Base-by-base conservation (phyloP, 2,113 vertebrate genomes). In the Equus przewalskii region DNA sequence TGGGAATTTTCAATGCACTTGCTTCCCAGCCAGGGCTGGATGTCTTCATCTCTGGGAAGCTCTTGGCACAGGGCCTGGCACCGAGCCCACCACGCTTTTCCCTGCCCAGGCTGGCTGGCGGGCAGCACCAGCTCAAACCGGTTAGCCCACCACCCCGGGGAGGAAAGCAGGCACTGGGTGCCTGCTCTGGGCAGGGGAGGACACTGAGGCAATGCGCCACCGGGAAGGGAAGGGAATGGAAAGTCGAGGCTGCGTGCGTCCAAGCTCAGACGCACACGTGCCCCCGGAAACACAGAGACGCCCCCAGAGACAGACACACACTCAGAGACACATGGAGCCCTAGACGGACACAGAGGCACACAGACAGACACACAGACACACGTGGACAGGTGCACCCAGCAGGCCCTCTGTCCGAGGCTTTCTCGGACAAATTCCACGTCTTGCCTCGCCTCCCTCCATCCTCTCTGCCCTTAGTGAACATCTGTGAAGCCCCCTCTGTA, bases 131-230 rank as follows among this genome's bases (percentile, higher is more conserved):
- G 2, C 21, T 65, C 49, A 46, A 67, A 75, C 33, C 1, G 3
- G 30, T 44, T 51, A 26, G 19, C 73, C 21, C 0, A 19, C 36
- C 6, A 3, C 69, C n/a, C 28, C 10, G 16, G 12, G 11, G 62
- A 76, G 67, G 70, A 67, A 22, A n/a, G 79, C 7, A 0, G 7
- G 30, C 10, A 33, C 84, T 46, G 46, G 30, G 65, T 15, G 30
- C 26, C 44, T 36, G 36, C 30, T 30, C 65, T 18, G 21, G 30
- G 49, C 22, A 30, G 58, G 2, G 3, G 28, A 14, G 19, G 78
- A 28, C 6, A 13, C 3, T 5, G 41, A 44, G 46, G 11, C 8
- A 6, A 6, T 1, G 18, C 49, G 41, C 22, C 19, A 0, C 51
- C 51, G 2, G 7, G 33, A 58, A 41, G 36, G 36, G 36, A 41